Percentiles rank a stretch among this genome's conserved stretches.
These are phyloP conservation scores for Australoheros facetus DNA, from an alignment of 2,797 vertebrate species.

Conservation along the genomic window DNA sequence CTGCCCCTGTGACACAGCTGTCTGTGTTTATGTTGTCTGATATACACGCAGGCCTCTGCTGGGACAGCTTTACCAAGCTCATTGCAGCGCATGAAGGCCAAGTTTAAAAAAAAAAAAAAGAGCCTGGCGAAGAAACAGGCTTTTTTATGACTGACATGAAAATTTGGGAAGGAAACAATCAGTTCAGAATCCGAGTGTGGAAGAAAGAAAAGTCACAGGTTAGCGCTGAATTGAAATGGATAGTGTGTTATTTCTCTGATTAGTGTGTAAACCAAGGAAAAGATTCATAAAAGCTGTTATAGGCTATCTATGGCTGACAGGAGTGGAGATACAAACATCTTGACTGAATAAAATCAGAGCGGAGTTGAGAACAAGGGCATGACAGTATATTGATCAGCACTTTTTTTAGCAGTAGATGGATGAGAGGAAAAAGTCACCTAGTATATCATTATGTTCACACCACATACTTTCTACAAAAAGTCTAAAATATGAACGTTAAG, in stretches of 20 bases:
- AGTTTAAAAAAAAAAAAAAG: not conserved
- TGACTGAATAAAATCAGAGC: slow-evolving; percentile 7
- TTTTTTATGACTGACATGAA: slow-evolving; percentile 34
- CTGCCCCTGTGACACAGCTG: slow-evolving; percentile 70
- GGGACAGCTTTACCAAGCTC: slow-evolving; percentile 44
- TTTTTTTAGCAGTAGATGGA: slow-evolving; percentile 55
- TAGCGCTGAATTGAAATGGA: slow-evolving; percentile 8
- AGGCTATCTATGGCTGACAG: slow-evolving; percentile 1
- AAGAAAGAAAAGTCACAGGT: slow-evolving; percentile 12
- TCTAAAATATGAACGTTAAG: slow-evolving; percentile 33
- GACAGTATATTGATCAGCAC: slow-evolving; percentile 65
- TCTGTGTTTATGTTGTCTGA: slow-evolving; percentile 68
- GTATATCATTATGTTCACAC: slow-evolving; percentile 60
- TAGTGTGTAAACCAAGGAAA: slow-evolving; percentile 17
- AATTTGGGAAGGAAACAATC: slow-evolving; percentile 19
- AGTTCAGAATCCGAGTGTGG: not conserved
- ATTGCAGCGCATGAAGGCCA: slow-evolving; percentile 34
- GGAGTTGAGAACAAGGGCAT: slow-evolving; percentile 27
- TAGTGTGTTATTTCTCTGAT: slow-evolving; percentile 4
- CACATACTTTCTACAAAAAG: slow-evolving; percentile 56
- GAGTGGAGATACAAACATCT: slow-evolving; percentile 16
- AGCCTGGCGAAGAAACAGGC: slow-evolving; percentile 7
- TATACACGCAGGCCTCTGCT: slow-evolving; percentile 45
- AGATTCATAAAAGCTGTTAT: slow-evolving; percentile 21
- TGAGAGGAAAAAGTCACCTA: slow-evolving; percentile 33